Conservation (phyloP, 2,888 invertebrate genomes). For the Orchestes rusci region DNA sequence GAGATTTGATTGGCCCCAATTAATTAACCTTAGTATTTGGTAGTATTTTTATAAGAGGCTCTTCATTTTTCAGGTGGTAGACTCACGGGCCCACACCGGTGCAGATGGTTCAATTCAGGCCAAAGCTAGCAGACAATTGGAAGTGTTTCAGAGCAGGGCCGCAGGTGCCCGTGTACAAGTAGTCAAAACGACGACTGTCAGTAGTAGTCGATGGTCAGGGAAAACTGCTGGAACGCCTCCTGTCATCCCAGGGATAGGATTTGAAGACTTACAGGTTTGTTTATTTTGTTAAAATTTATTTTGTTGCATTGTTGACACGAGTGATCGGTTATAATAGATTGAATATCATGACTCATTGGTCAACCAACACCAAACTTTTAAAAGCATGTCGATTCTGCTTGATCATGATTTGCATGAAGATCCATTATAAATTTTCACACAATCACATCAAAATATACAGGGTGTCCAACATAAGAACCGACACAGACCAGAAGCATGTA, state of each 20-base stretch:
- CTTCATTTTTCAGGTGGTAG: constrained; percentile 45
- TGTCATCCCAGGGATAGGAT: constrained; percentile 28
- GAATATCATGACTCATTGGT: no score
- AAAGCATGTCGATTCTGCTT: no score
- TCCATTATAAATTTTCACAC: no score
- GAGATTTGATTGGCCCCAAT: no score
- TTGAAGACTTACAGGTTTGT: constrained; percentile 41
- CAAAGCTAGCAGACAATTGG: constrained; percentile 52
- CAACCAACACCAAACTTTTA: no score
- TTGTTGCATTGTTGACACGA: background rate
- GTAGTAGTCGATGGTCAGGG: constrained; percentile 32
- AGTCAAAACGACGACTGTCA: constrained; percentile 54
- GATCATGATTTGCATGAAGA: no score
- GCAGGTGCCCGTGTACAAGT: constrained; percentile 64
- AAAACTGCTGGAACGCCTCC: constrained; percentile 5
- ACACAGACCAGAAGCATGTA: no score
- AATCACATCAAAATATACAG: no score
- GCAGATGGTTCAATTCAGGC: constrained; percentile 48
- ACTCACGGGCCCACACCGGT: constrained; percentile 47
- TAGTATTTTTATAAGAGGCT: no score
- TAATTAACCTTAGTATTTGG: no score
- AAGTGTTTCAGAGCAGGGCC: constrained; percentile 62
- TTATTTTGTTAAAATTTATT: background rate
- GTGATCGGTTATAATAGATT: no score
- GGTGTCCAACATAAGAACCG: no score